A percentile compares a stretch with the other conserved stretches of the same genome.
Conservation (phyloP, 1,140 invertebrate species). For the Formica selysi region DNA sequence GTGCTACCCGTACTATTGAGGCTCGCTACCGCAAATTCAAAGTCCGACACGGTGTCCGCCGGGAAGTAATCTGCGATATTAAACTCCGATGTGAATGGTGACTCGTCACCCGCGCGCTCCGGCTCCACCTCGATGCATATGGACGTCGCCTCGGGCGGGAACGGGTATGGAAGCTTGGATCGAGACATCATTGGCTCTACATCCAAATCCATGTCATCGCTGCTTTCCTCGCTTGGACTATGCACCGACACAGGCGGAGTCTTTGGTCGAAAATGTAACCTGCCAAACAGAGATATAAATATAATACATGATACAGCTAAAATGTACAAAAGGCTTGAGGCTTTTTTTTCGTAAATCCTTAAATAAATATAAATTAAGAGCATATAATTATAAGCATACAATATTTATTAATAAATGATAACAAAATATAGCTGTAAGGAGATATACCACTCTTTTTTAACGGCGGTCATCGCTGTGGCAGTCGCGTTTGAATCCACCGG, state of each 20-base stretch:
- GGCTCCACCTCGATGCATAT: constrained; percentile 84
- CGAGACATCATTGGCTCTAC: constrained; percentile 66
- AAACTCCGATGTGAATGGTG: constrained; percentile 84
- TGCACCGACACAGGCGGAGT: constrained; percentile 87
- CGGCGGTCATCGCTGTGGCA: constrained; percentile 72
- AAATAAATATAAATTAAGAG: constrained; percentile 5
- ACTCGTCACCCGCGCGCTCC: constrained; percentile 80
- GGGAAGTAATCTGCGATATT: constrained; percentile 85
- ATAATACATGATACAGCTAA: background rate
- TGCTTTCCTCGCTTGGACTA: constrained; percentile 79
- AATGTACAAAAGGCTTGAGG: no score
- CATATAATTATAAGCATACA: background rate
- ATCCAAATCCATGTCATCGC: constrained; percentile 80
- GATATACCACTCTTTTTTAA: constrained; percentile 82
- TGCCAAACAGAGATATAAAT: constrained; percentile 74
- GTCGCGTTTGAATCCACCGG: constrained; percentile 70
- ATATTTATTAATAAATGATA: background rate
- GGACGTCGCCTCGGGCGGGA: constrained; percentile 84
- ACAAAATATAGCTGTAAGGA: constrained; percentile 63
- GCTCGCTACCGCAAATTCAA: constrained; percentile 76
- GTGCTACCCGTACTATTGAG: constrained; percentile 61
- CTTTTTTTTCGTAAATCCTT: background rate
- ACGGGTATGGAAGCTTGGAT: constrained; percentile 81
- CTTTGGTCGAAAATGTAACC: constrained; percentile 93
- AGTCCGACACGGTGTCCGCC: constrained; percentile 79